phyloP scores from a whole-genome alignment of 2,888 invertebrate genomes.

The Nyleta sp. region DNA sequence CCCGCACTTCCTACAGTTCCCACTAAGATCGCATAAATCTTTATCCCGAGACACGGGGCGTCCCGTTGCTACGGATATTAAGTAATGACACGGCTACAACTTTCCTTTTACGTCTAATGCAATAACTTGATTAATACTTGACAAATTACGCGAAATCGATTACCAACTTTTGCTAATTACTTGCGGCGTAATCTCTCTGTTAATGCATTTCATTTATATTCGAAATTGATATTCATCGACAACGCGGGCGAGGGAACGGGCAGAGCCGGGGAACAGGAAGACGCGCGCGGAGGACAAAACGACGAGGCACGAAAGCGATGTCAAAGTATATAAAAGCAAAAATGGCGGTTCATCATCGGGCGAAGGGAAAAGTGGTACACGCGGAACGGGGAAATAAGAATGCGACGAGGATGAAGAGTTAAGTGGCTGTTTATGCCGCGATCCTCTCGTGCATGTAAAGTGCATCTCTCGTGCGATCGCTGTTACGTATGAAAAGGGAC shows the following conservation, averaged over 20 bases:
- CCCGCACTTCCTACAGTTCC: conserved; percentile 75
- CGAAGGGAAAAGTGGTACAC: conserved; percentile 43
- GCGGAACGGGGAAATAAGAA: conserved; percentile 55
- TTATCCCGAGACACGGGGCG: conserved; percentile 69
- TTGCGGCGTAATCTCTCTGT: conserved; percentile 26
- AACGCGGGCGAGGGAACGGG: background rate
- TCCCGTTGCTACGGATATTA: conserved; percentile 73
- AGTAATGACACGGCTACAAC: conserved; percentile 71
- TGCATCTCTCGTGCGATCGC: conserved; percentile 57
- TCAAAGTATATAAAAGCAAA: conserved; percentile 49
- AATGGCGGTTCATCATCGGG: conserved; percentile 44
- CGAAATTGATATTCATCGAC: conserved; percentile 39
- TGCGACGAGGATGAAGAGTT: conserved; percentile 68
- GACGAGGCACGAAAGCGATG: conserved; percentile 25
- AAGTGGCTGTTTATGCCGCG: conserved; percentile 74
- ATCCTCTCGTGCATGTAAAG: conserved; percentile 69
- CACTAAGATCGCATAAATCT: conserved; percentile 79
- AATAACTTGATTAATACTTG: conserved; percentile 61
- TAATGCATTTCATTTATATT: conserved; percentile 42
- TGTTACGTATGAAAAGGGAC: conserved; percentile 60
- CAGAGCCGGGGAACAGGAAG: background rate
- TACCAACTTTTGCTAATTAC: conserved; percentile 45
- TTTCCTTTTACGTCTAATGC: conserved; percentile 57
- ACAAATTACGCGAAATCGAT: conserved; percentile 59
- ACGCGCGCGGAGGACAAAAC: background rate